These are phyloP conservation scores for Myanophis thanlyinensis DNA, from an alignment of 2,113 vertebrate species.

Conservation along the genomic window DNA sequence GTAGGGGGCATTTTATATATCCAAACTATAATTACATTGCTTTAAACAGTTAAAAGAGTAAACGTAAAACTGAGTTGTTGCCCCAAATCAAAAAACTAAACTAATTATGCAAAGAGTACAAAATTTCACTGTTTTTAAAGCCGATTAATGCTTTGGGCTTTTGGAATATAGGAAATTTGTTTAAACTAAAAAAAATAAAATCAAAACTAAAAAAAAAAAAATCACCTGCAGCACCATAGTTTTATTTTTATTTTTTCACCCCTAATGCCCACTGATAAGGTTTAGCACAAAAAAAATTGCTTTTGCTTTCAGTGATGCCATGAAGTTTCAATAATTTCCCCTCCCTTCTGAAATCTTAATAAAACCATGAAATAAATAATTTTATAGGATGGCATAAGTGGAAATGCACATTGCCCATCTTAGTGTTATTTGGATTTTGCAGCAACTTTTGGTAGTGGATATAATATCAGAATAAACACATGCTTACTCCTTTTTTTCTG, in stretches of 20 bases:
- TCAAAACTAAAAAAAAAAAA: conserved; percentile 8
- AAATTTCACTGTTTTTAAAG: not conserved
- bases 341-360: not conserved
- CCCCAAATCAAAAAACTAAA: not conserved
- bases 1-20: conserved; percentile 13
- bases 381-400: not conserved
- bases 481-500: not conserved
- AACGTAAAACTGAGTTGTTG: not conserved
- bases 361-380: not conserved
- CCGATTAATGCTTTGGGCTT: not conserved
- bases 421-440: not conserved
- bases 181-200: not conserved
- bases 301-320: not conserved
- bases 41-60: not conserved
- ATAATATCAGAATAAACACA: not conserved
- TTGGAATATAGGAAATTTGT: conserved; percentile 14
- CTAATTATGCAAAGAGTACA: not conserved
- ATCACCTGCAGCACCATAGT: not conserved
- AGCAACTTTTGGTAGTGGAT: not conserved
- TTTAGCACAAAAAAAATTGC: not conserved
- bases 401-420: not conserved
- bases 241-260: not conserved
- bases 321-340: not conserved
- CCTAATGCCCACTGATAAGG: not conserved
- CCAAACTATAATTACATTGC: not conserved